Base-by-base conservation (phyloP, 2,113 vertebrate species). In the Nannospalax galili region DNA sequence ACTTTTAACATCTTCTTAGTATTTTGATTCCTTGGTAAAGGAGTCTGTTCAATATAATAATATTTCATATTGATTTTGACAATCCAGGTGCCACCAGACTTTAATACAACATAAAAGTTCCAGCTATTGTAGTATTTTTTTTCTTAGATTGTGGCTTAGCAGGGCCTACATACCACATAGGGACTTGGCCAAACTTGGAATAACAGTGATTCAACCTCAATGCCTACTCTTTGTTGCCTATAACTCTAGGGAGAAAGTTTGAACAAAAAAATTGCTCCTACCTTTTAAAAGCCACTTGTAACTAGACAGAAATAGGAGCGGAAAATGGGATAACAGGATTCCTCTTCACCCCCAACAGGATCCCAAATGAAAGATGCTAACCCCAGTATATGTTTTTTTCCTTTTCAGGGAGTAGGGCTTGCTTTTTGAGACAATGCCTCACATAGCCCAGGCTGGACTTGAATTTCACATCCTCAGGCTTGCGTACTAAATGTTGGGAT, bases 21-120 rank as follows among this genome's bases (percentile, higher is more conserved):
- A 84, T 86, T 95, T 62, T 64, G n/a, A 78, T 84, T 88, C 48
- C 58, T 32, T 84, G 48, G 64, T 40, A 79, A 95, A 81, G 60
- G 42, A 45, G 10, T 62, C 95, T 65, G 78, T 92, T 95, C 35
- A 92, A 6, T 52, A 42, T 35, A 77, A 67, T 72, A 90, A 86
- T 37, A 9, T 19, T 89, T 70, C 80, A 8, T 17, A 30, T 72
- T 42, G 40, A 42, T 88, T 78, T 64, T 93, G 88, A 84, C 17
- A 32, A 48, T 45, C 90, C 1, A 0, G 40, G 17, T 37, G 69
- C 60, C 37, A 73, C 2, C 69, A 92, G 90, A 74, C 37, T 79
- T 15, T 32, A 58, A 64, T 10, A 70, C 10, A 64, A 72, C 20
- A 40, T 48, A 30, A 92, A 92, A 84, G 30, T 72, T 45, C 20